These are phyloP conservation scores for Anisognathus igniventris DNA, from an alignment of 2,797 vertebrate genomes.

Conservation along the genomic window DNA sequence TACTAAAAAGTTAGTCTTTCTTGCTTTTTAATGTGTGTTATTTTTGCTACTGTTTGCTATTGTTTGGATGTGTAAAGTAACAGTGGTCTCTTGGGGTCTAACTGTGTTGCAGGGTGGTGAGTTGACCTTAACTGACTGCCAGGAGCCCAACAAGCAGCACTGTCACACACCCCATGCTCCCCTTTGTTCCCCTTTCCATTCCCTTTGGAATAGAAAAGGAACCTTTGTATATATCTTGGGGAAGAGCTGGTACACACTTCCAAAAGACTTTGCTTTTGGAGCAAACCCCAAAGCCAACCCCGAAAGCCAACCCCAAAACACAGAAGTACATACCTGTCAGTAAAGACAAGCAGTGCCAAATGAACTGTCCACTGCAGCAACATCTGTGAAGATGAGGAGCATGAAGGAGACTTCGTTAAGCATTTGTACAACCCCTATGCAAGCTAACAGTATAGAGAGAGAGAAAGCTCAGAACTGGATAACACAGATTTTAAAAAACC, in stretches of 20 bases:
- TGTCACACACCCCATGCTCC: neutral
- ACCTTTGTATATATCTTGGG: fast-evolving
- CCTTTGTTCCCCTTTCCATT: fast-evolving
- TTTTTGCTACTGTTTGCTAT: neutral
- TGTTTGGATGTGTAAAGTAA: neutral
- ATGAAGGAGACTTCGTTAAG: neutral
- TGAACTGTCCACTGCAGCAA: neutral
- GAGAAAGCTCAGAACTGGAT: neutral
- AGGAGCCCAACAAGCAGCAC: fast-evolving
- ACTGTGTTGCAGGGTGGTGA: fast-evolving
- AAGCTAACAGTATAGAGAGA: neutral
- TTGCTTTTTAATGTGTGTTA: neutral
- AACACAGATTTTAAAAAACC: neutral
- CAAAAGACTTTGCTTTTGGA: neutral
- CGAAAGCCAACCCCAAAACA: neutral
- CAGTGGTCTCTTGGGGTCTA: neutral
- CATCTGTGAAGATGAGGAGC: neutral
- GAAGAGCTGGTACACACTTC: too few species aligned
- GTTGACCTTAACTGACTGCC: too few species aligned
- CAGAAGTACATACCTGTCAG: neutral
- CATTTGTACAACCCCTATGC: neutral
- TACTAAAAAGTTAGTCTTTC: neutral
- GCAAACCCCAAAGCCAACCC: neutral
- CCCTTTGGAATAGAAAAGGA: neutral
- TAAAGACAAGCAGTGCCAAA: neutral